phyloP scores from a whole-genome alignment of 1,140 invertebrate species.

The Trichonephila inaurata region DNA sequence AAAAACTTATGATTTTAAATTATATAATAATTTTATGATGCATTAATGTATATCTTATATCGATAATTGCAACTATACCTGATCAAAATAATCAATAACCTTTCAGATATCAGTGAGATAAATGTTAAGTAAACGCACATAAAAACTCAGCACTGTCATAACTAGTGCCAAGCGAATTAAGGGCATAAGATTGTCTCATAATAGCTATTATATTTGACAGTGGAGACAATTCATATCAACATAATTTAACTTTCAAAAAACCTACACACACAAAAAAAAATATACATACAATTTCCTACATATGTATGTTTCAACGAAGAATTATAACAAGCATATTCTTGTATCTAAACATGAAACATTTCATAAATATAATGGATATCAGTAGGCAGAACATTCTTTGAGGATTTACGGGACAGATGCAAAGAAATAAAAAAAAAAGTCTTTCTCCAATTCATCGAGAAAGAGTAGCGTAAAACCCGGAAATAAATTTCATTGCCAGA shows the following conservation, averaged over 20 bases:
- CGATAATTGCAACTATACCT: too few species aligned
- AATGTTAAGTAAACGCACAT: too few species aligned
- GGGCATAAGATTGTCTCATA: too few species aligned
- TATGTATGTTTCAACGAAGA: background rate
- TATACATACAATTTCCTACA: background rate
- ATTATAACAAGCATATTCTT: background rate
- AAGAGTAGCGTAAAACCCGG: background rate
- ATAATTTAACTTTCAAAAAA: background rate
- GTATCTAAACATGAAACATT: background rate
- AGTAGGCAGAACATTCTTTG: background rate
- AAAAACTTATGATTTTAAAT: too few species aligned
- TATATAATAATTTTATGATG: too few species aligned
- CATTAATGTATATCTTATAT: too few species aligned
- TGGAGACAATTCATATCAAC: too few species aligned
- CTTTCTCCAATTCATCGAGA: background rate
- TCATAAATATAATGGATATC: conserved; percentile 21
- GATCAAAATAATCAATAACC: too few species aligned
- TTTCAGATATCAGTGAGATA: too few species aligned
- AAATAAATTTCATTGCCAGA: conserved; percentile 63
- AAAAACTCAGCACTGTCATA: too few species aligned
- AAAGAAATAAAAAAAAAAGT: background rate
- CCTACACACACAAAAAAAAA: background rate
- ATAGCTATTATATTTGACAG: too few species aligned
- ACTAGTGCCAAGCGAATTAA: too few species aligned
- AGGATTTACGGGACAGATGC: conserved; percentile 38